Percentiles rank a stretch among this genome's conserved stretches.
Evolutionary conservation across 2,888 invertebrate species (phyloP).

Genomic region (Alsophila aescularia): DNA sequence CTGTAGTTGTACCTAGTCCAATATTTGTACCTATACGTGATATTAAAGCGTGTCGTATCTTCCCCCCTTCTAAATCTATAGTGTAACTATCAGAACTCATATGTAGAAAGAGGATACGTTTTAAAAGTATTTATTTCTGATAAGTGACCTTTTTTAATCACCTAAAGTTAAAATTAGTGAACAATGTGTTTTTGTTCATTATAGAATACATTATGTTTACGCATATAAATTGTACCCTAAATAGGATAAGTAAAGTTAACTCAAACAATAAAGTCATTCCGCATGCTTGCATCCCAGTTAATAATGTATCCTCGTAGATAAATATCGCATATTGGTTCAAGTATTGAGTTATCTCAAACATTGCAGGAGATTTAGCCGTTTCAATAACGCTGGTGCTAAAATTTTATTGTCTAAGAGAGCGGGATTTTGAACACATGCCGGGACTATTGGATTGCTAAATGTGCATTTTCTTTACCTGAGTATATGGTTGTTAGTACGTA

Average conservation of each 20-base stretch:
- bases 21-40: no score
- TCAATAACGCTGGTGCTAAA: constrained; percentile 75
- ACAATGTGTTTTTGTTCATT: no score
- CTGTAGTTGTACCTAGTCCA: no score
- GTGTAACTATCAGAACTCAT: no score
- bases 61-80: no score
- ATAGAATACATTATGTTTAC: no score
- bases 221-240: neutral
- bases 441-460: constrained; percentile 35
- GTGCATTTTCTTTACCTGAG: constrained; percentile 9
- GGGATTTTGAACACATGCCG: constrained; percentile 31
- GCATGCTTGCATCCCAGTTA: constrained; percentile 25
- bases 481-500: neutral
- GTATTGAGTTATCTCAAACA: constrained; percentile 28
- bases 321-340: constrained; percentile 28
- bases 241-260: constrained; percentile 1
- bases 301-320: constrained; percentile 22
- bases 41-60: no score
- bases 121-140: no score
- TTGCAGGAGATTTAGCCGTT: constrained; percentile 68
- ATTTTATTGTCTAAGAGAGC: constrained; percentile 66
- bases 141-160: no score
- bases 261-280: constrained; percentile 20
- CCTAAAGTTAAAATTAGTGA: no score
- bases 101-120: no score